Base-by-base conservation (phyloP, 2,888 invertebrate genomes). In the Cephus pulcher region DNA sequence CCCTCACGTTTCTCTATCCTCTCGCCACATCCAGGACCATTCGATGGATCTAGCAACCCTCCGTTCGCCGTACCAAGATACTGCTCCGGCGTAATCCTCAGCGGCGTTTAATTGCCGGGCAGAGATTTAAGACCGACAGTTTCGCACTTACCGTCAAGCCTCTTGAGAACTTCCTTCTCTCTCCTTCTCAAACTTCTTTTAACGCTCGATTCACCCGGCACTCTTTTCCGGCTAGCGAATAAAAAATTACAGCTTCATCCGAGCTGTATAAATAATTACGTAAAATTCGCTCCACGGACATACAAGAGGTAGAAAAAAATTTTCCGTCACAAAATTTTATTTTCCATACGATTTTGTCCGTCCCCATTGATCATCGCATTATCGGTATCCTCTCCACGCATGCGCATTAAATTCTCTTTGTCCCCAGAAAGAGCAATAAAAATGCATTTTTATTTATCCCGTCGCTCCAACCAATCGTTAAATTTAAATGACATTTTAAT, bases 71-170 rank as follows among this genome's bases (percentile, higher is more conserved):
- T 70, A 30, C n/a, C 70, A 9, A 70, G 70, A 70, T 70, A 70
- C 30, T 30, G 30, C 70, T 76, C 34, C 71, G 33, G 71, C 76
- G 79, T 82, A 80, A 81, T 80, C 80, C 80, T 74, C 80, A 76
- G 78, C 77, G 73, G 79, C 79, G 81, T 81, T 82, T 82, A 82
- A 82, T 82, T 82, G 81, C 82, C 81, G 78, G 78, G 79, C 77
- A 80, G 80, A 82, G 82, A 82, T 82, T 82, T 81, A 82, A 79
- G 74, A 70, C 79, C 79, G 71, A 73, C 77, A 79, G 74, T 80
- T 75, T 77, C 75, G 76, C 74, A 68, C 69, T 75, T 75, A 37
- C 76, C 74, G 80, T 37, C 76, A 79, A 76, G 75, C 69, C 75
- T 35, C 73, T n/a, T 9, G 73, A 35, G 15, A 74, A 76, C 74